Percentiles rank a stretch among this genome's conserved stretches.
Conservation (phyloP, 1,140 invertebrate genomes). For the Bombus pyrosoma region DNA sequence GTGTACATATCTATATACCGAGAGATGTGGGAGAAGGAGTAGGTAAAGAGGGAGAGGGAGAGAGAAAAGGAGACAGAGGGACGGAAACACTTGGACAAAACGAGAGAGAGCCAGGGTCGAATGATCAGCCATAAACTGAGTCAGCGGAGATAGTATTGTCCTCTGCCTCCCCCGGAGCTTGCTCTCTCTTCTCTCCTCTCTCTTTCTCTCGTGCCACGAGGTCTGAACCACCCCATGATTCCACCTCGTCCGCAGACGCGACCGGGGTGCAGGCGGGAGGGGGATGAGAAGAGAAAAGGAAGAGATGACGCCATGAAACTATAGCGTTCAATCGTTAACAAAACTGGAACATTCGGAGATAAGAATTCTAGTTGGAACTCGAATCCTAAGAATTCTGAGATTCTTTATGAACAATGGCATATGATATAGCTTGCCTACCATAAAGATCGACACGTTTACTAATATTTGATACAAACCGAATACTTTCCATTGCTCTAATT, state of each 20-base stretch:
- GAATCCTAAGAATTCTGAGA: background rate
- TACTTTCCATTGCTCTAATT: no score
- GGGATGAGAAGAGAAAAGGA: slow-evolving; percentile 23
- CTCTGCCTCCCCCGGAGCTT: slow-evolving; percentile 32
- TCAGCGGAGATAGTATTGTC: slow-evolving; percentile 75
- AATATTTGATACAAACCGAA: no score
- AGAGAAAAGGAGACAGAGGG: slow-evolving; percentile 43
- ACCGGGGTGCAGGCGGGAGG: slow-evolving; percentile 15
- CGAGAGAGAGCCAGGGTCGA: slow-evolving; percentile 62
- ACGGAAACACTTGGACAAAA: slow-evolving; percentile 34
- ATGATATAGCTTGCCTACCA: no score
- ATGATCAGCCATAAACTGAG: slow-evolving; percentile 79
- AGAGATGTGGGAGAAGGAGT: slow-evolving; percentile 41
- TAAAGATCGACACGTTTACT: no score
- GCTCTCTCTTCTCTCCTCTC: slow-evolving; percentile 18
- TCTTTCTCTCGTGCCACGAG: slow-evolving; percentile 11
- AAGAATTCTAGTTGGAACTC: background rate
- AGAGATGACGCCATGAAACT: slow-evolving; percentile 60
- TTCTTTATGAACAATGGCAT: no score
- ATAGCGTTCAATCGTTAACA: slow-evolving; percentile 61
- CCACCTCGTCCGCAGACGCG: slow-evolving; percentile 63
- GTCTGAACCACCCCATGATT: slow-evolving; percentile 64
- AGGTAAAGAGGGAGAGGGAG: slow-evolving; percentile 5
- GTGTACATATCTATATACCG: slow-evolving; percentile 48
- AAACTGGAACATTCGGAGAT: slow-evolving; percentile 40